phyloP scores from a whole-genome alignment of 2,113 vertebrate genomes.

The Boleophthalmus pectinirostris region DNA sequence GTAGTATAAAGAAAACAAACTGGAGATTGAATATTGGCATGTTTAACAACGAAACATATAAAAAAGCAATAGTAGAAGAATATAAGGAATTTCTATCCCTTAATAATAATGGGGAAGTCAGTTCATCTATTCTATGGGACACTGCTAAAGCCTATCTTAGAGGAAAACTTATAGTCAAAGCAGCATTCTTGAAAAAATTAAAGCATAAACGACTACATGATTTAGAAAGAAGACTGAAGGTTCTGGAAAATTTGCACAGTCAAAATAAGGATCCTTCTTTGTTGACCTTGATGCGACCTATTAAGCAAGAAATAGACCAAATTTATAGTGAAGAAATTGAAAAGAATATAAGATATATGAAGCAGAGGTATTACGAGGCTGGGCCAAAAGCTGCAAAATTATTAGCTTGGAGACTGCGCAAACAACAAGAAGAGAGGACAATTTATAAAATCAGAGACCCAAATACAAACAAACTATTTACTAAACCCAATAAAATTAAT shows the following conservation, averaged over 20 bases:
- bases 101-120: too few relatives aligned
- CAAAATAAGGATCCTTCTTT: neutral
- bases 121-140: neutral
- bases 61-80: neutral
- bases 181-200: neutral
- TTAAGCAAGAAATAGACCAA: neutral
- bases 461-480: too few relatives aligned
- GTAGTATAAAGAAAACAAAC: neutral
- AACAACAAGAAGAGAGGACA: too few relatives aligned
- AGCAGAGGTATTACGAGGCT: neutral
- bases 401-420: too few relatives aligned
- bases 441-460: too few relatives aligned
- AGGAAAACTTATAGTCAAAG: neutral
- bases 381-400: too few relatives aligned
- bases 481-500: too few relatives aligned
- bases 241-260: neutral
- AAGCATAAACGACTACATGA: neutral
- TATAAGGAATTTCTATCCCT: neutral
- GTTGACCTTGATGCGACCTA: neutral
- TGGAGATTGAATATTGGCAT: neutral
- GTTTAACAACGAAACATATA: neutral
- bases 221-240: neutral
- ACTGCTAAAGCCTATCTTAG: neutral
- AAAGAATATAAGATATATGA: neutral
- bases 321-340: neutral